Conservation (phyloP, 2,888 invertebrate genomes). For the Napeogenes inachia region DNA sequence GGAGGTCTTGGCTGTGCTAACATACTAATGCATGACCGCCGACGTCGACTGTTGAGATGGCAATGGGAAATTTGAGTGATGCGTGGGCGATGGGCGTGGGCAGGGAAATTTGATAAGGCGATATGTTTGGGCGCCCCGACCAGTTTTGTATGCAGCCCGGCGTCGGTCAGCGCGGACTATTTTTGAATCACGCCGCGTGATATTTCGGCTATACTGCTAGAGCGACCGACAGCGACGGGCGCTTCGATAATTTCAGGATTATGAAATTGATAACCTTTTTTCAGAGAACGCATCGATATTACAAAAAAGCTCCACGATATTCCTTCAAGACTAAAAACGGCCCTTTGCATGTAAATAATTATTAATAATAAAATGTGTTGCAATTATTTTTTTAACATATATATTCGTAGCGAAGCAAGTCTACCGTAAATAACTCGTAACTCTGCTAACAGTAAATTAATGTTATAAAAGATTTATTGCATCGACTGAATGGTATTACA, state of each 20-base stretch:
- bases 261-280: constrained; percentile 14
- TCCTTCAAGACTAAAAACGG: background rate
- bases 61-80: constrained; percentile 40
- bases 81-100: constrained; percentile 62
- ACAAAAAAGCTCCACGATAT: background rate
- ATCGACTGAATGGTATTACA: background rate
- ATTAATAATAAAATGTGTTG: background rate
- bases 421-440: background rate
- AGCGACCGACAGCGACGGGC: constrained; percentile 38
- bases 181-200: constrained; percentile 55
- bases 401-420: background rate
- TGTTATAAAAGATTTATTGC: background rate
- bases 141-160: constrained; percentile 72
- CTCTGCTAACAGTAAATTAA: background rate
- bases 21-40: constrained; percentile 69
- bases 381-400: background rate
- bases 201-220: constrained; percentile 52
- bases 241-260: constrained; percentile 25
- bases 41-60: constrained; percentile 34
- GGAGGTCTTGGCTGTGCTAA: constrained; percentile 59
- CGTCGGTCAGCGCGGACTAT: constrained; percentile 57
- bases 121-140: constrained; percentile 49
- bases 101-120: constrained; percentile 76
- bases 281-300: constrained; percentile 3
- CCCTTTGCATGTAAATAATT: constrained; percentile 2